phyloP scores from a whole-genome alignment of 2,113 vertebrate species.

The Arothron firmamentum region DNA sequence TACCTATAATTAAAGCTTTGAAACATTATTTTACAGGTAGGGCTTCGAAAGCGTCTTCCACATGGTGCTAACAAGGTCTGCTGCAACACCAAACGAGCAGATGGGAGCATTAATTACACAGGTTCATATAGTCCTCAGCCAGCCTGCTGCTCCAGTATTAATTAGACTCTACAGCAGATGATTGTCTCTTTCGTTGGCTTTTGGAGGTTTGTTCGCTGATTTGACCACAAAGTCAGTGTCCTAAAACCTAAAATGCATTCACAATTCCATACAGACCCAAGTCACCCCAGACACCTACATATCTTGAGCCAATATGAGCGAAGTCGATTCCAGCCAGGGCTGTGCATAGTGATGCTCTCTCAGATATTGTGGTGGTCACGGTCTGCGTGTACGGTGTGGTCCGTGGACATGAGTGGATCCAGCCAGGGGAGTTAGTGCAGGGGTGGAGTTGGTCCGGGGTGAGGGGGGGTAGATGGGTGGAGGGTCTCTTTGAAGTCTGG shows the following conservation, averaged over 20 bases:
- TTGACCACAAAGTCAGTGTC: too few species aligned
- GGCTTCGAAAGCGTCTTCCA: constrained; percentile 63
- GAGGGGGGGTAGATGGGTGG: constrained; percentile 54
- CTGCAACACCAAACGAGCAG: constrained; percentile 56
- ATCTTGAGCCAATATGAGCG: constrained; percentile 58
- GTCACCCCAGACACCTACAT: constrained; percentile 43
- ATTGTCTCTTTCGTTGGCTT: constrained; percentile 14
- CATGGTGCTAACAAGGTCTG: constrained; percentile 67
- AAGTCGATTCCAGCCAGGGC: constrained; percentile 64
- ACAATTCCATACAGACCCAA: constrained; percentile 47
- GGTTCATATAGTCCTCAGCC: constrained; percentile 68
- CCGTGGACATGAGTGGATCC: constrained; percentile 60
- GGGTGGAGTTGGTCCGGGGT: constrained; percentile 73
- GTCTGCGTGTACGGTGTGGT: constrained; percentile 53
- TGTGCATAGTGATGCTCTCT: constrained; percentile 65
- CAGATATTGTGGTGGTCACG: constrained; percentile 71
- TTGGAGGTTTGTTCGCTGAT: too few species aligned
- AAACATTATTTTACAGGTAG: constrained; percentile 75
- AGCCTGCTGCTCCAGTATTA: constrained; percentile 55
- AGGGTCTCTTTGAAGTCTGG: constrained; percentile 98
- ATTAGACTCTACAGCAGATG: constrained; percentile 58
- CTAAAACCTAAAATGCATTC: constrained; percentile 3
- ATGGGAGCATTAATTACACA: constrained; percentile 70
- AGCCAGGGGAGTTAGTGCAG: constrained; percentile 69
- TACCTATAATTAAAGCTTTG: constrained; percentile 74